Conservation (phyloP, 2,888 invertebrate genomes). For the Torymus texanus region DNA sequence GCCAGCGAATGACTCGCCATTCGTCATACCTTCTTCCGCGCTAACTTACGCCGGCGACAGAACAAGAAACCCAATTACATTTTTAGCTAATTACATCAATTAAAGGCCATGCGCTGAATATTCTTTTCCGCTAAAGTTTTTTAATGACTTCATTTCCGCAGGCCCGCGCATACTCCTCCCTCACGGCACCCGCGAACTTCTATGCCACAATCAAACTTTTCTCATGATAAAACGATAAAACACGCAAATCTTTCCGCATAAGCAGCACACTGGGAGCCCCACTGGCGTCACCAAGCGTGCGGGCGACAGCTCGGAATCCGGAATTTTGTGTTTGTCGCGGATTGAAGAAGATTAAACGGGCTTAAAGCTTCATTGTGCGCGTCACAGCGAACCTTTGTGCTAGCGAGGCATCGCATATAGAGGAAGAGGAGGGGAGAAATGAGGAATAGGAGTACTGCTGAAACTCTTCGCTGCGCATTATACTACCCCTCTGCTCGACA, state of each 20-base stretch:
- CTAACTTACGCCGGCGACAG: background rate
- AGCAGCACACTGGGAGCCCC: no score
- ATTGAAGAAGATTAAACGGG: slow-evolving; percentile 61
- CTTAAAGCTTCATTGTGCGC: slow-evolving; percentile 61
- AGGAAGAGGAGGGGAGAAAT: background rate
- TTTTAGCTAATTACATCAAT: slow-evolving; percentile 44
- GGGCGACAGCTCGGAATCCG: slow-evolving; percentile 49
- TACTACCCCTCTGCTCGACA: background rate
- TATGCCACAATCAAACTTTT: slow-evolving; percentile 44
- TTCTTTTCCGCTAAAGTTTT: slow-evolving; percentile 34
- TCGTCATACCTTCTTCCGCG: no score
- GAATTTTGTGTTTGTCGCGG: slow-evolving; percentile 60
- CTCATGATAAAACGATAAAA: slow-evolving; percentile 45
- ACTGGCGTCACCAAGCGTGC: slow-evolving; percentile 31
- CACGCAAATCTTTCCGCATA: slow-evolving; percentile 44
- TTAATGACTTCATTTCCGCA: slow-evolving; percentile 43
- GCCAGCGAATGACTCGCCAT: no score
- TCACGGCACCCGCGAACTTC: background rate
- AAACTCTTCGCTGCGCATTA: slow-evolving; percentile 26
- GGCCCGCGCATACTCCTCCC: background rate
- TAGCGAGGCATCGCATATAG: background rate
- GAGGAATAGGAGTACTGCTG: background rate
- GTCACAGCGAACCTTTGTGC: slow-evolving; percentile 28
- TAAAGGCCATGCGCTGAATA: slow-evolving; percentile 35
- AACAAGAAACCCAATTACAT: slow-evolving; percentile 7